Evolutionary conservation across 2,888 invertebrate genomes (phyloP), one percentile per base, ranked within the genome.

Genomic region (Neocrepidodera transversa): DNA sequence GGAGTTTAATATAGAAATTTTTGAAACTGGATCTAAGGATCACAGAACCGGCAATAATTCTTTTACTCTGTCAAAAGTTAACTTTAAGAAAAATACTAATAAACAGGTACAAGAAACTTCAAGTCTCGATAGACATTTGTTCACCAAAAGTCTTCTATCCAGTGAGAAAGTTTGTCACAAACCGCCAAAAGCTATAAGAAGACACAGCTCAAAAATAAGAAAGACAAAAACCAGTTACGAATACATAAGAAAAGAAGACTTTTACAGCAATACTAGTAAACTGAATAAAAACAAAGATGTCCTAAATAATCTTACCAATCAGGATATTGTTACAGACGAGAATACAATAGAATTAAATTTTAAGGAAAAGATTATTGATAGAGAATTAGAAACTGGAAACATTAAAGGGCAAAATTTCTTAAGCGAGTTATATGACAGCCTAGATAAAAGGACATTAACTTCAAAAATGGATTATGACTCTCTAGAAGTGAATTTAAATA

Each of bases 171-270:
- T 90, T 0, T 86, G 87, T 0, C 90, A 90, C 68, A 90, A 90
- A 70, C 90, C 90, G 0, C 90, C 90, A 0, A 89, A 90, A 74
- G 88, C 89, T 0, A 84, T 86, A 0, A 84, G 88, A 50, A 80
- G 89, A 35, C 87, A 88, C 6, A 87, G 87, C 2, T 88, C 88
- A 14, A 79, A 78, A 66, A 71, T 68, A 2, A 66, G 75, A 43
- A 77, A 76, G 60, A 71, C 72, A 2, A 76, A 76, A 62, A 79
- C 76, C 0, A 73, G 74, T 0, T 80, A 80, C 62, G 79, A 80
- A 54, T 80, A 80, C 56, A 73, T 80, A n/a, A 73, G 72, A 49
- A 80, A 79, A 57, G 79, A 79, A 23, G 79, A 80, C 57, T 78
- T 74, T 60, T 75, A 71, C 18, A 74, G 71, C 36, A 75, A 72